phyloP scores from a whole-genome alignment of 2,888 invertebrate species.

The Gandaritis pyraliata region DNA sequence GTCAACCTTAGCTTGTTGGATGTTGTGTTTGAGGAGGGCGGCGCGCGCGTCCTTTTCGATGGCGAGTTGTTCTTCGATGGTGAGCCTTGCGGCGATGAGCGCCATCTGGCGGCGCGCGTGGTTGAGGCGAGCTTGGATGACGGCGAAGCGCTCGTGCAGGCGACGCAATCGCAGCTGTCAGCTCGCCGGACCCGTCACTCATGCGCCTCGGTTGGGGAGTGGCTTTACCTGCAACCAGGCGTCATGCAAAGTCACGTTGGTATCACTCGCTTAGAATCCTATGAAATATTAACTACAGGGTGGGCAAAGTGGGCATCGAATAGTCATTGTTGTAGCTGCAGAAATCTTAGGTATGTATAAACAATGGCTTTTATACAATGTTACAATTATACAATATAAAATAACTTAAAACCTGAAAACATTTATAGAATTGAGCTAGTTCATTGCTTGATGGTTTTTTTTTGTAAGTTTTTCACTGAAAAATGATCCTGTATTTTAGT shows the following conservation, averaged over 20 bases:
- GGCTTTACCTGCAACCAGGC: slow-evolving; percentile 88
- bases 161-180: slow-evolving; percentile 11
- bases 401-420: too few species aligned
- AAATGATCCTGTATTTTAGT: background rate
- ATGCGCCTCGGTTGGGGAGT: slow-evolving; percentile 93
- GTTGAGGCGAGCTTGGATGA: background rate
- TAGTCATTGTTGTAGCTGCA: too few species aligned
- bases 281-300: too few species aligned
- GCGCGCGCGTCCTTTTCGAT: background rate
- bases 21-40: background rate
- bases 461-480: too few species aligned
- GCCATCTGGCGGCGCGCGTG: slow-evolving; percentile 13
- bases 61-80: slow-evolving; percentile 6
- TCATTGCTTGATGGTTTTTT: too few species aligned
- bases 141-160: background rate
- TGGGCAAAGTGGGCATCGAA: too few species aligned
- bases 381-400: too few species aligned
- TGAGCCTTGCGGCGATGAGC: slow-evolving; percentile 2
- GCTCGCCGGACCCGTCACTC: slow-evolving; percentile 50
- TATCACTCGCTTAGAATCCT: too few species aligned
- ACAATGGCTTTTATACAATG: too few species aligned
- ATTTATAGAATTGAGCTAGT: too few species aligned
- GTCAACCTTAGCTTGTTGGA: background rate
- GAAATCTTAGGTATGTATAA: too few species aligned
- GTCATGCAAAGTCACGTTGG: too few species aligned